Evolutionary conservation across 2,797 vertebrate genomes (phyloP), one percentile per base, ranked within the genome.

Genomic region (Stomatorhinus walkeri): DNA sequence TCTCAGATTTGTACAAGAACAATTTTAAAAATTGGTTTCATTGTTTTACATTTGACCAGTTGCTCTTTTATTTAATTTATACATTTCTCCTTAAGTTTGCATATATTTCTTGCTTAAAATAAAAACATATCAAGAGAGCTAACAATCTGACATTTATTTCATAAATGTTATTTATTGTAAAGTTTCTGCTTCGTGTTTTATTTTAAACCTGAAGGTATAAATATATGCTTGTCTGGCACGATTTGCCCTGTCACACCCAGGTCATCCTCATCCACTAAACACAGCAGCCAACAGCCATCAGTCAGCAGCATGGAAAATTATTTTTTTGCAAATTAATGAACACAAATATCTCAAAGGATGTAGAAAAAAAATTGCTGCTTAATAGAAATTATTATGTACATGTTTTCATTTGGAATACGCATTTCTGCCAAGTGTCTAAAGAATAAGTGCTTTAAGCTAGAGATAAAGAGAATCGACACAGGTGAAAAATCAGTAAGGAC

Each of bases 91-190:
- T 22, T 22, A 64, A 22, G 40, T 87, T 48, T 64, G 36, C 19
- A n/a, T 87, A 8, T 59, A 49, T 87, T 87, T 87, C 28, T 43
- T 87, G 8, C 43, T 68, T 68, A 12, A 49, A 43, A 85, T 51
- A 89, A 90, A 91, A 68, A 86, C 85, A 46, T 93, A 92, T 94
- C 90, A 87, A 86, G 91, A 92, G 92, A 95, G 93, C 94, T 89
- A 92, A 92, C 93, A 94, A 88, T 89, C 68, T 91, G 91, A 87
- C 8, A 81, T 61, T 64, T 89, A 91, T 92, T 93, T 90, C 89
- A 92, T 94, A 93, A 93, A 93, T 91, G 91, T 90, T 89, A 92
- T 90, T 92, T 92, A 92, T 90, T 93, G 92, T 93, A 89, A 91
- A 92, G 94, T 90, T 92, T 89, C 68, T 85, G 88, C 87, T 83